Percentiles rank a stretch among this genome's conserved stretches.
phyloP scores from a whole-genome alignment of 2,888 invertebrate species.

The Diabrotica balteata region DNA sequence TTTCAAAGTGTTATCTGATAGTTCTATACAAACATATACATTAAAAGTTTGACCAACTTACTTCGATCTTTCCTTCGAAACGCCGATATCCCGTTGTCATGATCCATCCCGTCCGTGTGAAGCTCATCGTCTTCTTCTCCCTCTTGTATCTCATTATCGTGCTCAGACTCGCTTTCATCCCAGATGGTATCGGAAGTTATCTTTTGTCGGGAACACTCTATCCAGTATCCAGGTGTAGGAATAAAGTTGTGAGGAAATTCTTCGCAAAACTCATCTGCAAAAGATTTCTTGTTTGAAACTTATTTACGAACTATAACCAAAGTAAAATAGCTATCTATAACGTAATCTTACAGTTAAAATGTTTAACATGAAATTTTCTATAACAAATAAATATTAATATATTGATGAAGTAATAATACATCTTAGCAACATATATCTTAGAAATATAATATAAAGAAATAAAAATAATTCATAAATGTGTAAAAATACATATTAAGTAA shows the following conservation, averaged over 20 bases:
- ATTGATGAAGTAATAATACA: too few relatives aligned
- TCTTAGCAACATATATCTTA: too few relatives aligned
- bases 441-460: too few relatives aligned
- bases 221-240: constrained; percentile 93
- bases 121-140: constrained; percentile 56
- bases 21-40: too few relatives aligned
- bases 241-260: constrained; percentile 91
- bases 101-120: constrained; percentile 55
- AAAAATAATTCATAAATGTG: too few relatives aligned
- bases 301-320: too few relatives aligned
- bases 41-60: constrained; percentile 42
- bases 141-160: constrained; percentile 68
- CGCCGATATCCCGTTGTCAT: constrained; percentile 57
- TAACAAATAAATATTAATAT: too few relatives aligned
- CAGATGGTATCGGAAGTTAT: constrained; percentile 82
- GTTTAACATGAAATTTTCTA: too few relatives aligned
- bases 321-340: too few relatives aligned
- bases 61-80: constrained; percentile 50
- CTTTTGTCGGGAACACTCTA: constrained; percentile 93
- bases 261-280: constrained; percentile 88
- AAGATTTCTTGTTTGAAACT: neutral
- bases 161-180: constrained; percentile 84
- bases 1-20: too few relatives aligned
- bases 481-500: too few relatives aligned
- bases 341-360: too few relatives aligned